These are phyloP conservation scores for Aethes cnicana DNA, from an alignment of 2,888 invertebrate species.

Conservation along the genomic window DNA sequence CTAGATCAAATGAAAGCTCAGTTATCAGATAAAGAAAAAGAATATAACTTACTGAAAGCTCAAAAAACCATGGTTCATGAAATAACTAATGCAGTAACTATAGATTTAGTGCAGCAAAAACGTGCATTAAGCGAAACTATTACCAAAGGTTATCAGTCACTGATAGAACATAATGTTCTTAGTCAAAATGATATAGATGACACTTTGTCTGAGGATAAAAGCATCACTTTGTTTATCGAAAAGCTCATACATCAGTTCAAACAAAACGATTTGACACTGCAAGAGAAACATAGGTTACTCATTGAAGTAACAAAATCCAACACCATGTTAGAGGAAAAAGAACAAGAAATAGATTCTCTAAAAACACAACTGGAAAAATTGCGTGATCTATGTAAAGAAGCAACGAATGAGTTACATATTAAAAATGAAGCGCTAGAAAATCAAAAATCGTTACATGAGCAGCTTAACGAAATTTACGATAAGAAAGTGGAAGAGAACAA, in stretches of 20 bases:
- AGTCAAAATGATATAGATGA: conserved; percentile 43
- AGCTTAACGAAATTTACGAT: conserved; percentile 49
- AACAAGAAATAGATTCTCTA: conserved; percentile 45
- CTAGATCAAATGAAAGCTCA: conserved; percentile 51
- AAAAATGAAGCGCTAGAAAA: conserved; percentile 45
- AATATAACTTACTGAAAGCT: conserved; percentile 52
- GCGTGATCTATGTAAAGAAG: conserved; percentile 41
- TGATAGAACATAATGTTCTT: conserved; percentile 49
- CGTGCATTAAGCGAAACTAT: conserved; percentile 52
- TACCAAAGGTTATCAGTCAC: conserved; percentile 46
- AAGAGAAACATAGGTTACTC: conserved; percentile 42
- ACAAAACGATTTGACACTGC: conserved; percentile 29
- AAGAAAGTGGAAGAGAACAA: conserved; percentile 52
- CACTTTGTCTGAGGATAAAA: conserved; percentile 43
- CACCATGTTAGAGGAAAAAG: conserved; percentile 45
- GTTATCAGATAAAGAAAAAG: conserved; percentile 56
- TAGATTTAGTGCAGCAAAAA: conserved; percentile 63
- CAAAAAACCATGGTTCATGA: conserved; percentile 63
- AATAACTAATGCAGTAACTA: conserved; percentile 63
- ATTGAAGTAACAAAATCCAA: conserved; percentile 48
- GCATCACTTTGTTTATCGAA: conserved; percentile 51
- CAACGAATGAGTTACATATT: conserved; percentile 41
- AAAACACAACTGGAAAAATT: conserved; percentile 41
- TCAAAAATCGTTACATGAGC: conserved; percentile 43
- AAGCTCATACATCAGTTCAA: conserved; percentile 43